Percentiles rank a stretch among this genome's conserved stretches.
These are phyloP conservation scores for Peromyscus californicus DNA, from an alignment of 2,113 vertebrate genomes.

Conservation along the genomic window DNA sequence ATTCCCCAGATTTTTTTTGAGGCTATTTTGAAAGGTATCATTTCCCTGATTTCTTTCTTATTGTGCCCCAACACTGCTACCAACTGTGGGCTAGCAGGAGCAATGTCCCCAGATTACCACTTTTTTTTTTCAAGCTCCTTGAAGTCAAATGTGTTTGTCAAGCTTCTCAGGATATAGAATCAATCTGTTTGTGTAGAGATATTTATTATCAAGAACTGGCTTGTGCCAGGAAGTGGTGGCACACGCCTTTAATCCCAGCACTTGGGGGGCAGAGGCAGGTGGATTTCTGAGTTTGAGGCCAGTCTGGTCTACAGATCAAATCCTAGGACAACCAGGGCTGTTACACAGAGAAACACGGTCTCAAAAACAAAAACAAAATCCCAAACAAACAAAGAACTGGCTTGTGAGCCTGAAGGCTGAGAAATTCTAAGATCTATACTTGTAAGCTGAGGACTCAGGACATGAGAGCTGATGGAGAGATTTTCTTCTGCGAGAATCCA, in stretches of 20 bases:
- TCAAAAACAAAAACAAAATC: no score
- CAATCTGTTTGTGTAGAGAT: rapidly evolving
- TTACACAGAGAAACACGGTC: no score
- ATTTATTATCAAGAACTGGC: not conserved
- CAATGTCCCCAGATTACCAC: not conserved
- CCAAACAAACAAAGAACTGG: not conserved
- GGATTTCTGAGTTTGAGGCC: no score
- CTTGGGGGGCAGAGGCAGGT: no score
- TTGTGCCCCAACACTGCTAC: not conserved
- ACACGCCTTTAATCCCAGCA: no score
- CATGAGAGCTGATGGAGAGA: not conserved
- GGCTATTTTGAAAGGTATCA: no score
- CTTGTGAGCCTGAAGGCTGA: not conserved
- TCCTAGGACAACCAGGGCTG: no score
- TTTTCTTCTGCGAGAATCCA: not conserved
- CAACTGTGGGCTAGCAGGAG: not conserved
- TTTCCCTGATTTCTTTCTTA: not conserved
- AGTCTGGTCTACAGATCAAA: no score
- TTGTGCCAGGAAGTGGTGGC: not conserved
- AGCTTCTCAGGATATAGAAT: not conserved
- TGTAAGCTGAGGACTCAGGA: not conserved
- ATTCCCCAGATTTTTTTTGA: no score
- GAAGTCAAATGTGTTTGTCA: not conserved
- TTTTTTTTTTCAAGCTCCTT: not conserved
- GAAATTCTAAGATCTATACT: not conserved